Evolutionary conservation across 2,888 invertebrate species (phyloP).

Genomic region (Xanthia togata): DNA sequence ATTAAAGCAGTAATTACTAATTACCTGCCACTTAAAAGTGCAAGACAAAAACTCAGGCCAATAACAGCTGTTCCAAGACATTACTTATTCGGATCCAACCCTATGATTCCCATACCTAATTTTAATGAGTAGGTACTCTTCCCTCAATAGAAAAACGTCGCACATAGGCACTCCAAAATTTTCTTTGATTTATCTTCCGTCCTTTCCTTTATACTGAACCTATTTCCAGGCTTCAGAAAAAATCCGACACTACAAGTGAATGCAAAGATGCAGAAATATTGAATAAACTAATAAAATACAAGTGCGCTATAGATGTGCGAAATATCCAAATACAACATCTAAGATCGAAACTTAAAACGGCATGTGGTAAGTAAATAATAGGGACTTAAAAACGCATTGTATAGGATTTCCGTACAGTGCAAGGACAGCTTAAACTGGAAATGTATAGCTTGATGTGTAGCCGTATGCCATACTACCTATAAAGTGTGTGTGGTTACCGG

Average conservation of each 20-base stretch:
- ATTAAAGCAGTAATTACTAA: background rate
- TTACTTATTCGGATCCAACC: background rate
- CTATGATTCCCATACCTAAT: background rate
- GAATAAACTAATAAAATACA: constrained; percentile 69
- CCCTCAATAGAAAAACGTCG: background rate
- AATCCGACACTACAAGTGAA: constrained; percentile 36
- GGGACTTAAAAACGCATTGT: background rate
- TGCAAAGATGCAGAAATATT: constrained; percentile 55
- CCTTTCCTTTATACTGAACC: background rate
- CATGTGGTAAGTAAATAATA: constrained; percentile 74
- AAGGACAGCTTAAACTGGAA: too few relatives aligned
- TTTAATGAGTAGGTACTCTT: background rate
- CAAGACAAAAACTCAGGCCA: background rate
- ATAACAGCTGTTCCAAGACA: background rate
- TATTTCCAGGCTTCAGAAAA: constrained; percentile 68
- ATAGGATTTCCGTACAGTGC: too few relatives aligned
- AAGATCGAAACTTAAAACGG: constrained; percentile 73
- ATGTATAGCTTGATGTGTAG: too few relatives aligned
- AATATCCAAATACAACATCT: constrained; percentile 73
- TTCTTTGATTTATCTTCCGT: background rate
- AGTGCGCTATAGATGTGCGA: constrained; percentile 70
- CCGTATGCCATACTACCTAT: too few relatives aligned
- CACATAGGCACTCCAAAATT: background rate
- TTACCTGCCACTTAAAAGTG: background rate
- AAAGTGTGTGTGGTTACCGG: too few relatives aligned